These are phyloP conservation scores for Dreissena polymorpha DNA, from an alignment of 1,140 invertebrate species.

Conservation along the genomic window DNA sequence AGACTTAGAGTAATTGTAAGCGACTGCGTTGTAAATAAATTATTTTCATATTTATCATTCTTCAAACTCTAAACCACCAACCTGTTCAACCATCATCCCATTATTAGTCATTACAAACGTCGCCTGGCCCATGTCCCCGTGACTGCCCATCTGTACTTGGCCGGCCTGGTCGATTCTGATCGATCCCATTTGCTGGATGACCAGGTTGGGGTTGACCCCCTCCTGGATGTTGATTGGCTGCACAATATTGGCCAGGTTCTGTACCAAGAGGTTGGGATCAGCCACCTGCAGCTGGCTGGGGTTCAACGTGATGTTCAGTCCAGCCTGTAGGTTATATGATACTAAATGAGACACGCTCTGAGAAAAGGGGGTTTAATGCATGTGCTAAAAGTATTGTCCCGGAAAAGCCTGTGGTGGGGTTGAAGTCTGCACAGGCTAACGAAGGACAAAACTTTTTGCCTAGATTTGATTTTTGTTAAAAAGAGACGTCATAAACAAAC, in stretches of 20 bases:
- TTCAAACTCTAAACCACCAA: too few species aligned
- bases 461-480: too few species aligned
- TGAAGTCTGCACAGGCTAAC: too few species aligned
- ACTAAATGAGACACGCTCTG: too few species aligned
- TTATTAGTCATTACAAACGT: conserved; percentile 64
- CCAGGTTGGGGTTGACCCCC: conserved; percentile 70
- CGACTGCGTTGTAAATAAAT: too few species aligned
- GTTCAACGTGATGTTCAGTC: conserved; percentile 79
- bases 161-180: conserved; percentile 57
- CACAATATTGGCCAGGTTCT: conserved; percentile 58
- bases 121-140: conserved; percentile 51
- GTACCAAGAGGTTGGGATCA: conserved; percentile 65
- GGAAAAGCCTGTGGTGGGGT: too few species aligned
- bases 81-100: conserved; percentile 52
- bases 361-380: too few species aligned
- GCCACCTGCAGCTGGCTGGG: conserved; percentile 62
- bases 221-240: conserved; percentile 62
- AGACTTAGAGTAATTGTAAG: too few species aligned
- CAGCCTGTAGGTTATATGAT: conserved; percentile 61
- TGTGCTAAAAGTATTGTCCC: too few species aligned
- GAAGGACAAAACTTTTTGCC: too few species aligned
- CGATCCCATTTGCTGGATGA: conserved; percentile 71
- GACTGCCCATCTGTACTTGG: conserved; percentile 38
- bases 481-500: too few species aligned
- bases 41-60: too few species aligned